Evolutionary conservation across 1,140 invertebrate genomes (phyloP).

Genomic region (Bombus pascuorum): DNA sequence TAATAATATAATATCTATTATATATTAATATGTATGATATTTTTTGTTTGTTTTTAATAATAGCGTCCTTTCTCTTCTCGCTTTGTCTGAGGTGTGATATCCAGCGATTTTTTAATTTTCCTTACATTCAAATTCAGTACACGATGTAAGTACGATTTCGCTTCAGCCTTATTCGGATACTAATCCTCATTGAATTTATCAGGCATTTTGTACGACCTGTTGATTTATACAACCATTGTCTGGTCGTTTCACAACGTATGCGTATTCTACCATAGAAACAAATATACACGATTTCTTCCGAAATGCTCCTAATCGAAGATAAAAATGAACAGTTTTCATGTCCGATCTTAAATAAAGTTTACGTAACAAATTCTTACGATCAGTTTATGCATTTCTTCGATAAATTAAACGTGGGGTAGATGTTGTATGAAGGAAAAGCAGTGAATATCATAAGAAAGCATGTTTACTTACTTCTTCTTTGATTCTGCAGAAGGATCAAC

Average conservation of each 20-base stretch:
- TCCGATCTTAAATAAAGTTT: neutral
- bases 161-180: conserved; percentile 62
- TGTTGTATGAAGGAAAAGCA: neutral
- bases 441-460: neutral
- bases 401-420: neutral
- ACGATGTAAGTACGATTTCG: conserved; percentile 47
- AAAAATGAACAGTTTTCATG: neutral
- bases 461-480: no score
- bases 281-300: neutral
- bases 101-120: conserved; percentile 55
- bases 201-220: conserved; percentile 33
- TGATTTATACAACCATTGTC: conserved; percentile 6
- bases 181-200: conserved; percentile 51
- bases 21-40: conserved; percentile 72
- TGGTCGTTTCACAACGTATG: conserved; percentile 28
- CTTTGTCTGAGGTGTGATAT: conserved; percentile 63
- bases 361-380: neutral
- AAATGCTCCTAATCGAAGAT: neutral
- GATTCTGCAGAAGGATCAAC: neutral
- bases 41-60: conserved; percentile 56
- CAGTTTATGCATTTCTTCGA: neutral
- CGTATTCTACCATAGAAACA: conserved; percentile 2
- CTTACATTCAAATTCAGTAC: conserved; percentile 37
- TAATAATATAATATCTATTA: conserved; percentile 76
- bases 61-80: conserved; percentile 50